Evolutionary conservation across 2,888 invertebrate species (phyloP).

Genomic region (Flexamia atlantica): DNA sequence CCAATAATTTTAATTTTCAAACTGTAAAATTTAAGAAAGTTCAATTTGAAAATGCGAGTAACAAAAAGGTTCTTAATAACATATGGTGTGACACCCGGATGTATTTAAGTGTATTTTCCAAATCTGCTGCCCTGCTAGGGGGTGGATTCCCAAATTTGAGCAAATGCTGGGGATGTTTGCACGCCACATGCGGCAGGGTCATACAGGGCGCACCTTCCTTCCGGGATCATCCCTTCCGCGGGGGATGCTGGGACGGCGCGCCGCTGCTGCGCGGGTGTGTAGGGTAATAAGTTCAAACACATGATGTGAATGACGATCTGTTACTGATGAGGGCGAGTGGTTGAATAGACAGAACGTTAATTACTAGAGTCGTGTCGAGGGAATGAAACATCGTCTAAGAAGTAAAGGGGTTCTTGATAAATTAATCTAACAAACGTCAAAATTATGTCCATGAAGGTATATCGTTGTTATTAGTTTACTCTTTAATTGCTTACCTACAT

Average conservation of each 20-base stretch:
- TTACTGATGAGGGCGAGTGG: neutral
- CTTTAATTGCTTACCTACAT: too few relatives aligned
- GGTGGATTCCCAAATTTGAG: conserved; percentile 12
- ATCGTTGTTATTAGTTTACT: too few relatives aligned
- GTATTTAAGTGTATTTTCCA: neutral
- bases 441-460: too few relatives aligned
- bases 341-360: too few relatives aligned
- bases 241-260: neutral
- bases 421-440: too few relatives aligned
- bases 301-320: neutral
- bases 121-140: neutral
- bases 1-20: too few relatives aligned
- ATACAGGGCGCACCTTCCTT: conserved; percentile 54
- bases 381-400: too few relatives aligned
- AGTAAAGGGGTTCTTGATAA: too few relatives aligned
- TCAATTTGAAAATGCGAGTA: too few relatives aligned
- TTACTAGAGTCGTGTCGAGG: too few relatives aligned
- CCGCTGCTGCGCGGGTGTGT: neutral
- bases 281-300: neutral
- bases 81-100: neutral
- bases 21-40: too few relatives aligned
- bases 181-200: conserved; percentile 41
- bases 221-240: conserved; percentile 29
- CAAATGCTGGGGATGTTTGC: conserved; percentile 29
- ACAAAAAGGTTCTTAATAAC: too few relatives aligned